Evolutionary conservation across 2,113 vertebrate genomes (phyloP).

Genomic region (Myrmecophaga tridactyla): DNA sequence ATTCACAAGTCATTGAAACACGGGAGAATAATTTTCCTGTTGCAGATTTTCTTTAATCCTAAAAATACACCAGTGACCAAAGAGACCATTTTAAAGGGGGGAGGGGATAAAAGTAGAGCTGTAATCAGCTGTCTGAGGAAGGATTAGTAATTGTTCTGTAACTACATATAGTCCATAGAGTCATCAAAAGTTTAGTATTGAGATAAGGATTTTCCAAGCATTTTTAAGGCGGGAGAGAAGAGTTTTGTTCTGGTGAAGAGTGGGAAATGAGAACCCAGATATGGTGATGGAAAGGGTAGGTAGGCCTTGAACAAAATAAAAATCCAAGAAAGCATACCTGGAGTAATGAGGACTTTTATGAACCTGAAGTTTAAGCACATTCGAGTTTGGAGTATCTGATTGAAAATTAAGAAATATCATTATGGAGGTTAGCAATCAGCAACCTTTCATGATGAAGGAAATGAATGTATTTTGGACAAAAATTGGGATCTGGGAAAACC

Average conservation of each 20-base stretch:
- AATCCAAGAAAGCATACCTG: not conserved
- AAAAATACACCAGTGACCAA: not conserved
- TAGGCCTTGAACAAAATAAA: not conserved
- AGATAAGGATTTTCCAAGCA: not conserved
- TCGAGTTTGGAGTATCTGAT: not conserved
- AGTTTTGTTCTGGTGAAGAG: not conserved
- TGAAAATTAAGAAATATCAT: not conserved
- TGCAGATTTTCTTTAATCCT: not conserved
- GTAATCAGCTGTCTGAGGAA: not conserved
- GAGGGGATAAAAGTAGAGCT: not conserved
- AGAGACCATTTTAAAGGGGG: not conserved
- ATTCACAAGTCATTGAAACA: not conserved
- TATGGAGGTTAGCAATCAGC: not conserved
- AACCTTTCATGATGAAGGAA: not conserved
- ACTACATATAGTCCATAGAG: not conserved
- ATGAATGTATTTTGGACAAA: not conserved
- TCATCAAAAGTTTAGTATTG: not conserved
- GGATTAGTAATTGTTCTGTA: not conserved
- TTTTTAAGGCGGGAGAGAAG: not conserved
- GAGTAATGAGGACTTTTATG: not conserved
- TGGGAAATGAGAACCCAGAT: not conserved
- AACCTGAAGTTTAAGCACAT: not conserved
- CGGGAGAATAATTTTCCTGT: not conserved
- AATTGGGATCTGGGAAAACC: not conserved
- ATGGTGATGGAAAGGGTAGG: not conserved